Evolutionary conservation across 2,888 invertebrate species (phyloP).

Genomic region (Drepanosiphum platanoidis): DNA sequence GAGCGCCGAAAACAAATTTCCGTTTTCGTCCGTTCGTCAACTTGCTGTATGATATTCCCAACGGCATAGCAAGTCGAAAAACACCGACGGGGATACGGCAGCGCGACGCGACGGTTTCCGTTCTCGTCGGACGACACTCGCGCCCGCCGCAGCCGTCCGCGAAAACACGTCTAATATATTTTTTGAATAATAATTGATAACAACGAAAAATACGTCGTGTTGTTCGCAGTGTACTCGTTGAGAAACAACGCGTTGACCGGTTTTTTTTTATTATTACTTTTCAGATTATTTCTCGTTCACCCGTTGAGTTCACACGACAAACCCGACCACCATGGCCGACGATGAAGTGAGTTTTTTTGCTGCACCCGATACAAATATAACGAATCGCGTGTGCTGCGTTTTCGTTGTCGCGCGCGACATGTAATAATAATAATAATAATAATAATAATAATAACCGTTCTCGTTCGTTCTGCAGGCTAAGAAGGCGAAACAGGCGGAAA

Average conservation of each 20-base stretch:
- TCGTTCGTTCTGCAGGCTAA: constrained; percentile 72
- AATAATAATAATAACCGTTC: not conserved
- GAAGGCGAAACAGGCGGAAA: constrained; percentile 97
- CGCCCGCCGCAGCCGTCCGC: not conserved
- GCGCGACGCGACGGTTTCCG: not conserved
- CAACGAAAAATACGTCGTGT: no score
- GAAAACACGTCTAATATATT: no score
- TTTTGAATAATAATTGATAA: no score
- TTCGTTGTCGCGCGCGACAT: not conserved
- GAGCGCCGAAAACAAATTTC: no score
- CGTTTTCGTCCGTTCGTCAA: constrained; percentile 14
- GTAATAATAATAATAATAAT: no score
- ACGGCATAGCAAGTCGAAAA: constrained; percentile 60
- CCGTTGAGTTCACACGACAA: not conserved
- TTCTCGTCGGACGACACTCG: not conserved
- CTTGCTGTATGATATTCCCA: constrained; percentile 58
- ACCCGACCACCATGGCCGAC: constrained; percentile 46
- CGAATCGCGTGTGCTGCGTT: not conserved
- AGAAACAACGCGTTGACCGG: not conserved
- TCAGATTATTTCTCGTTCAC: constrained; percentile 2
- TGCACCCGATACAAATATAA: not conserved
- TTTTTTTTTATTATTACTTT: constrained; percentile 9
- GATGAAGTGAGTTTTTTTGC: constrained; percentile 48
- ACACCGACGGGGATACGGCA: not conserved
- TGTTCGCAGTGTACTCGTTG: not conserved